A percentile compares a stretch with the other conserved stretches of the same genome.
Evolutionary conservation across 2,113 vertebrate genomes (phyloP).

Genomic region (Engystomops pustulosus): DNA sequence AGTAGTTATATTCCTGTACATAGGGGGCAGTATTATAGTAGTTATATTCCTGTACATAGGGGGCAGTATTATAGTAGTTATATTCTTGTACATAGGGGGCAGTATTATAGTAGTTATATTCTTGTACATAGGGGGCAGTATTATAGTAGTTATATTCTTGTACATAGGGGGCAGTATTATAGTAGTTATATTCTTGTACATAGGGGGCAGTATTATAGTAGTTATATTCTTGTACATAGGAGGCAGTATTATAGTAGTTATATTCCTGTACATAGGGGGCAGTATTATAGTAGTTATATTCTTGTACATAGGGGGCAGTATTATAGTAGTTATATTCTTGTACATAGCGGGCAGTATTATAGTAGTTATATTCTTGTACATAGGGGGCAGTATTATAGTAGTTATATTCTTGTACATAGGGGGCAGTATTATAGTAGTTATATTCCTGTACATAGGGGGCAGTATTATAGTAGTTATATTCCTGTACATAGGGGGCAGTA

Average conservation of each 20-base stretch:
- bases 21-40: background rate
- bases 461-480: background rate
- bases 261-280: conserved; percentile 1
- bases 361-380: background rate
- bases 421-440: background rate
- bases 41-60: background rate
- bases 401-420: background rate
- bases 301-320: background rate
- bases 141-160: background rate
- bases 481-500: background rate
- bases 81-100: background rate
- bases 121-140: background rate
- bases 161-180: background rate
- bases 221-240: background rate
- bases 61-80: background rate
- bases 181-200: conserved; percentile 4
- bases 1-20: background rate
- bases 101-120: conserved; percentile 11
- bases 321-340: background rate
- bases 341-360: background rate
- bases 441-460: background rate
- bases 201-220: background rate
- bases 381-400: background rate
- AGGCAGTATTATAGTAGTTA: background rate
- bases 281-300: conserved; percentile 14